Percentiles rank a stretch among this genome's conserved stretches.
Conservation (phyloP, 1,140 invertebrate species). For the Cotesia chilonis region DNA sequence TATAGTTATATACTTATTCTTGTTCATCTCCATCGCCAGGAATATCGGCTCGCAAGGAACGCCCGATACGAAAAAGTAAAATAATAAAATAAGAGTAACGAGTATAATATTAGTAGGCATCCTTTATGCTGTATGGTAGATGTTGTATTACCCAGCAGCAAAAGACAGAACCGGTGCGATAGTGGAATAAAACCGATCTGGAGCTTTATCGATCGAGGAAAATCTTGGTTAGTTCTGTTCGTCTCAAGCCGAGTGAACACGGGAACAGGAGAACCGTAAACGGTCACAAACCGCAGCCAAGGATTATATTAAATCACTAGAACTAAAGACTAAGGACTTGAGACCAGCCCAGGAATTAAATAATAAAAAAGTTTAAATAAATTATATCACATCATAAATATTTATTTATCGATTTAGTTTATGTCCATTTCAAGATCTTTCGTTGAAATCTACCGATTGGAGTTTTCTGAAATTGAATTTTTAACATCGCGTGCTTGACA, state of each 20-base stretch:
- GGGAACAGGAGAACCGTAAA: constrained; percentile 1
- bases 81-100: background rate
- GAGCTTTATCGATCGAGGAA: constrained; percentile 28
- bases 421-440: too few species aligned
- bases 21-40: background rate
- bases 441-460: too few species aligned
- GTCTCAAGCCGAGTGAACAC: background rate
- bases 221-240: constrained; percentile 24
- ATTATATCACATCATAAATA: background rate
- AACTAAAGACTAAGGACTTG: too few species aligned
- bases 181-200: constrained; percentile 3
- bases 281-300: constrained; percentile 12
- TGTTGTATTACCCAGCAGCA: background rate
- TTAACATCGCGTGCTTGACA: background rate
- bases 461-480: background rate
- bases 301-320: background rate
- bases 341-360: background rate
- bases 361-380: background rate
- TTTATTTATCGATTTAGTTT: too few species aligned
- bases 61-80: background rate
- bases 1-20: constrained; percentile 5
- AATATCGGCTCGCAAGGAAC: constrained; percentile 16
- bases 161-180: background rate
- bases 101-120: background rate
- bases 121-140: background rate